These are phyloP conservation scores for Orthonevra nobilis DNA, from an alignment of 2,888 invertebrate species.

Conservation along the genomic window DNA sequence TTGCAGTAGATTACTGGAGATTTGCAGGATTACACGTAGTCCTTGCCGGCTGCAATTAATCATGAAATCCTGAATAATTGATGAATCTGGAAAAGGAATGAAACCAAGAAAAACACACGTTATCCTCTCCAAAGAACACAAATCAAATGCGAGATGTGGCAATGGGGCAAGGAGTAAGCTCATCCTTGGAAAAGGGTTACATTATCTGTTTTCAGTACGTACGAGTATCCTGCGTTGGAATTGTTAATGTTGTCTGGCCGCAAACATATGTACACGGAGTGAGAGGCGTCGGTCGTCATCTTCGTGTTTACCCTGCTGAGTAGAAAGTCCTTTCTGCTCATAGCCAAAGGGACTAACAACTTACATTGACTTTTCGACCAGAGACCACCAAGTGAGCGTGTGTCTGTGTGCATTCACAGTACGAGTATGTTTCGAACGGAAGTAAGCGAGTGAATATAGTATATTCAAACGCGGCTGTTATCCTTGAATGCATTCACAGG, in stretches of 20 bases:
- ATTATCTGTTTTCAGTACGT: constrained; percentile 40
- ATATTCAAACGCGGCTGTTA: constrained; percentile 25
- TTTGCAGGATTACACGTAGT: too few relatives aligned
- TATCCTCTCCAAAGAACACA: constrained; percentile 39
- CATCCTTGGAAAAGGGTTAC: constrained; percentile 47
- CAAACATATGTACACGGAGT: constrained; percentile 49
- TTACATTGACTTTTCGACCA: constrained; percentile 54
- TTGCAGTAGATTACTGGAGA: constrained; percentile 64
- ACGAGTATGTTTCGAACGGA: constrained; percentile 11
- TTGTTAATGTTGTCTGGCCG: constrained; percentile 67
- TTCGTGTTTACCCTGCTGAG: background rate
- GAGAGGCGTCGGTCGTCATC: constrained; percentile 34
- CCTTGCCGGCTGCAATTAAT: constrained; percentile 65
- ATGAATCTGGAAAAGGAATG: constrained; percentile 48
- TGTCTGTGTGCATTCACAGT: constrained; percentile 1
- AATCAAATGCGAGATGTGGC: constrained; percentile 56
- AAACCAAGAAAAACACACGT: constrained; percentile 13
- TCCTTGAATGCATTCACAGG: constrained; percentile 56
- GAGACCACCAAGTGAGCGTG: constrained; percentile 55
- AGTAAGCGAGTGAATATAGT: constrained; percentile 29
- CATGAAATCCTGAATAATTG: constrained; percentile 66
- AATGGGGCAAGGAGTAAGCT: too few relatives aligned
- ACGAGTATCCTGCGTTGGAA: constrained; percentile 48
- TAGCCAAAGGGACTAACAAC: constrained; percentile 47
- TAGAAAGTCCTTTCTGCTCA: constrained; percentile 26